A percentile compares a stretch with the other conserved stretches of the same genome.
Conservation (phyloP, 2,113 vertebrate genomes). For the Oreochromis aureus region DNA sequence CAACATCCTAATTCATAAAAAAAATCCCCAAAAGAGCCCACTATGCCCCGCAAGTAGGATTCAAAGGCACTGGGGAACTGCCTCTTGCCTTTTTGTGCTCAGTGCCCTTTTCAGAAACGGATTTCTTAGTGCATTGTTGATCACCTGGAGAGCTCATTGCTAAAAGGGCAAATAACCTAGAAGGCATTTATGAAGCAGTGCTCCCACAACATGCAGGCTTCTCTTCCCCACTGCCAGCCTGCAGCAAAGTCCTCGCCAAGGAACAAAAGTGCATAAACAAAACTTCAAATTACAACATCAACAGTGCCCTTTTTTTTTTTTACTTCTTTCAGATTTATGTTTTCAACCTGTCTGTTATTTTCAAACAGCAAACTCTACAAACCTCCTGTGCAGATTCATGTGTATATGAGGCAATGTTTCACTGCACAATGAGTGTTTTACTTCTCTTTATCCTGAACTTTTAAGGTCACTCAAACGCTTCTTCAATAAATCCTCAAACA, state of each 20-base stretch:
- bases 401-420: background rate
- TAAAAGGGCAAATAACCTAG: conserved; percentile 38
- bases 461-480: background rate
- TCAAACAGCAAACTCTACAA: background rate
- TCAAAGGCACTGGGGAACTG: background rate
- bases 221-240: background rate
- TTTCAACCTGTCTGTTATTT: background rate
- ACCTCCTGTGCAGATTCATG: background rate
- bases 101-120: conserved; percentile 13
- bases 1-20: background rate
- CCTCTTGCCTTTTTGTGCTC: background rate
- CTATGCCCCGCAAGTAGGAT: background rate
- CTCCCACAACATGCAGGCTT: background rate
- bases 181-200: conserved; percentile 20
- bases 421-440: background rate
- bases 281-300: background rate
- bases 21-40: background rate
- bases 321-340: background rate
- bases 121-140: background rate
- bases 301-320: background rate
- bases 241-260: background rate
- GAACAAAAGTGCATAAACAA: background rate
- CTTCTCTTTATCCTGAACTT: background rate
- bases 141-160: conserved; percentile 35
- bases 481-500: background rate